These are phyloP conservation scores for Bagarius yarrelli DNA, from an alignment of 2,113 vertebrate genomes.

Conservation along the genomic window DNA sequence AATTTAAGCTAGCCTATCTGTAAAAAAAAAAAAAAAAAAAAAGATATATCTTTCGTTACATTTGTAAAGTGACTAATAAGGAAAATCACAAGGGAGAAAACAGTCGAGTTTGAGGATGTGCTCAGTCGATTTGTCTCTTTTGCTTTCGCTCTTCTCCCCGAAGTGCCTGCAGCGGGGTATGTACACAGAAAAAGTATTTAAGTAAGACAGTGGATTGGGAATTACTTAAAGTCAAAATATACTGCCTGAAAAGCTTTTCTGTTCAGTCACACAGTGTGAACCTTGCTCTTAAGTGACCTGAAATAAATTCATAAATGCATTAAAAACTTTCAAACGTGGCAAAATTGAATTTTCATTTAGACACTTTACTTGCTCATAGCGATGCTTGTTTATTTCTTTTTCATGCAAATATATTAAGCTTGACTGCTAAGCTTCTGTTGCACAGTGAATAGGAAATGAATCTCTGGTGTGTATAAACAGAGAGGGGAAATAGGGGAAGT, in stretches of 20 bases:
- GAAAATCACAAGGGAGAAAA: slow-evolving; percentile 19
- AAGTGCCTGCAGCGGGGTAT: slow-evolving; percentile 56
- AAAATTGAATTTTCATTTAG: slow-evolving; percentile 67
- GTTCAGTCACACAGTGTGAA: slow-evolving; percentile 51
- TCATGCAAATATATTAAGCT: slow-evolving; percentile 42
- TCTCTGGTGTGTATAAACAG: slow-evolving; percentile 25
- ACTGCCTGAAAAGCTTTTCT: slow-evolving; percentile 59
- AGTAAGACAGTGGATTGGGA: slow-evolving; percentile 60
- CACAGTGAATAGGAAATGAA: slow-evolving; percentile 12
- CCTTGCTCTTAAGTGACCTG: slow-evolving; percentile 58
- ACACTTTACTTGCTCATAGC: slow-evolving; percentile 34
- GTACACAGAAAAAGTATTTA: slow-evolving; percentile 65
- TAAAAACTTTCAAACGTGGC: slow-evolving; percentile 54
- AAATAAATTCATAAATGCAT: slow-evolving; percentile 65
- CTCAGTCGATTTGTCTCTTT: slow-evolving; percentile 53
- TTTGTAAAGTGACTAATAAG: not conserved
- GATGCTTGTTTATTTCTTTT: slow-evolving; percentile 29
- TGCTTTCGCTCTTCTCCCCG: slow-evolving; percentile 56
- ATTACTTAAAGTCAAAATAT: slow-evolving; percentile 63
- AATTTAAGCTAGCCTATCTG: not conserved
- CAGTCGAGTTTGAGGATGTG: slow-evolving; percentile 48
- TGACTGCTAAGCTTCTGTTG: slow-evolving; percentile 29
- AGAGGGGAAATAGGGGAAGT: not conserved
- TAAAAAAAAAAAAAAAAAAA: slow-evolving; percentile 26
- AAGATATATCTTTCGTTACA: not conserved